Percentiles rank a stretch among this genome's conserved stretches.
phyloP scores from a whole-genome alignment of 2,113 vertebrate genomes.

The Hippocampus mohnikei region DNA sequence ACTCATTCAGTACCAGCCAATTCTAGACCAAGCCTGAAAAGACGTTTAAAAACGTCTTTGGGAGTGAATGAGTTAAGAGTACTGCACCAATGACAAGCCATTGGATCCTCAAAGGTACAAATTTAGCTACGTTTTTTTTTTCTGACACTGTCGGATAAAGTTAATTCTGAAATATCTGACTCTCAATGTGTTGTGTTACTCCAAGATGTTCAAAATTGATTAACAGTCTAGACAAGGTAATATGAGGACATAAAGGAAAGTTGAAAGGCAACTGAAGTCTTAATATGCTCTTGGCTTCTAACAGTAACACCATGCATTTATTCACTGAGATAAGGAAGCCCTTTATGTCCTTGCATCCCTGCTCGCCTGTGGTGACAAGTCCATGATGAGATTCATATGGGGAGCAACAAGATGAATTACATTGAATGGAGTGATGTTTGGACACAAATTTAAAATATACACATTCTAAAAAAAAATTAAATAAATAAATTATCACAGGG shows the following conservation, averaged over 20 bases:
- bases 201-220: not conserved
- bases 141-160: not conserved
- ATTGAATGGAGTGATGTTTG: constrained; percentile 20
- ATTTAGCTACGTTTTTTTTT: too few relatives aligned
- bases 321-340: constrained; percentile 20
- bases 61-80: too few relatives aligned
- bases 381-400: constrained; percentile 39
- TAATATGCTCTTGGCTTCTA: not conserved
- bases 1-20: too few relatives aligned
- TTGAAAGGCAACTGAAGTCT: constrained; percentile 7
- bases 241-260: not conserved
- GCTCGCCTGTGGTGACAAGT: constrained; percentile 28
- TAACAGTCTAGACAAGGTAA: not conserved
- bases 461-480: too few relatives aligned
- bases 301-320: not conserved
- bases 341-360: constrained; percentile 29
- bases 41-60: too few relatives aligned
- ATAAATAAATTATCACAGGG: too few relatives aligned
- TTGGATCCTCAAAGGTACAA: too few relatives aligned
- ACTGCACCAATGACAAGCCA: too few relatives aligned
- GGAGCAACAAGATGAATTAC: constrained; percentile 18
- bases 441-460: too few relatives aligned
- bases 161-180: not conserved
- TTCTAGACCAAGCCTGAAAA: too few relatives aligned
- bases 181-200: not conserved